These are phyloP conservation scores for Bombycilla garrulus DNA, from an alignment of 2,113 vertebrate genomes.

Conservation along the genomic window DNA sequence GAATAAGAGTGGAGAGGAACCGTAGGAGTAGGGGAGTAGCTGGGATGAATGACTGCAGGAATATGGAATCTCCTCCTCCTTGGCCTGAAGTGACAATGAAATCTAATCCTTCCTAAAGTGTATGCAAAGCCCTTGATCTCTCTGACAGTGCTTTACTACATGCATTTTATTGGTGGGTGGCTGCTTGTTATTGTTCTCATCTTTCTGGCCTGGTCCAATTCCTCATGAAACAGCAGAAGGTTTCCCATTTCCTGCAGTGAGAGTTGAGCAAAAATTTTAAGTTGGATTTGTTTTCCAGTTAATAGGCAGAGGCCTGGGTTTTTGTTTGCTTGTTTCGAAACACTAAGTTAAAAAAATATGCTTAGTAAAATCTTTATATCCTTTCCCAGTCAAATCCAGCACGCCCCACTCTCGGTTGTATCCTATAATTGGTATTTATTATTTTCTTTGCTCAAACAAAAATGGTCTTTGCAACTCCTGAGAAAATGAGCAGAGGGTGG, in stretches of 20 bases:
- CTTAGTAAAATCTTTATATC: background rate
- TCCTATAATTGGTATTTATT: background rate
- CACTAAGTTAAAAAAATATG: background rate
- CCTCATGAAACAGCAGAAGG: background rate
- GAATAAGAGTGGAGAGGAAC: background rate
- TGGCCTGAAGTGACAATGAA: slow-evolving; percentile 28
- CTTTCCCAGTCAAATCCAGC: background rate
- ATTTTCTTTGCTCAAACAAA: background rate
- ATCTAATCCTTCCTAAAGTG: slow-evolving; percentile 29
- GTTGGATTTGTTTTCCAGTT: background rate
- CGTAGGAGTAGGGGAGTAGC: background rate
- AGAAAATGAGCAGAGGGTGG: background rate
- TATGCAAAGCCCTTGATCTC: slow-evolving; percentile 18
- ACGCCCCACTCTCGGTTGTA: background rate
- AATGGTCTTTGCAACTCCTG: background rate
- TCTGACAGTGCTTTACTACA: background rate
- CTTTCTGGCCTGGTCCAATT: background rate
- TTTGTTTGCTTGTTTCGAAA: background rate
- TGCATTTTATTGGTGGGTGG: background rate
- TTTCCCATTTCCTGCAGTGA: background rate
- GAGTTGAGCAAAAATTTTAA: background rate
- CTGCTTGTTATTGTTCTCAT: slow-evolving; percentile 4
- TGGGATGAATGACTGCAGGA: background rate
- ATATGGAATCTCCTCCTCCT: slow-evolving; percentile 9
- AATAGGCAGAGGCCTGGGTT: background rate